Evolutionary conservation across 1,140 invertebrate genomes (phyloP), one percentile per base, ranked within the genome.

Genomic region (Parapsyche elsis): DNA sequence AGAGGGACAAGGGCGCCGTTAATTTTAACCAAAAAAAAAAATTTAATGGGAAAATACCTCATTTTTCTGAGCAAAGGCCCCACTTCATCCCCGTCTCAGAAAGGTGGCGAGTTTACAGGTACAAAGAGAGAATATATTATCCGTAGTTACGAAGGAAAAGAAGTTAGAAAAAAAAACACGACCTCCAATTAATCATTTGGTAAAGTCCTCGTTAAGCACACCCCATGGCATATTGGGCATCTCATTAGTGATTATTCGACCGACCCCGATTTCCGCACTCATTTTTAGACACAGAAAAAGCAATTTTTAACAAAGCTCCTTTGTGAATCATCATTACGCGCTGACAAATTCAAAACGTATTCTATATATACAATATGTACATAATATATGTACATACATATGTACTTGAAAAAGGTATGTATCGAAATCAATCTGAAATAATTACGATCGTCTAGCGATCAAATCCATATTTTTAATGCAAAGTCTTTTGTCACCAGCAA

Each of bases 121-220:
- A 75, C 46, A 75, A 75, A 75, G 44, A 21, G 53, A 75, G 73
- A 59, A 75, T 46, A 46, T 59, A 75, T 75, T 75, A 49, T 75
- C 73, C 10, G 16, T 46, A 30, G 73, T 59, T 46, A 75, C 26
- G 61, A 23, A 30, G 73, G 12, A 75, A 57, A 75, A 57, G 73
- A 59, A 75, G 53, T 16, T 45, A 10, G 14, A 26, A 73, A 73
- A 75, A 75, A 75, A 57, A 24, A 46, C 73, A 46, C 46, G 73
- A 57, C 73, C 73, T 57, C 73, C 73, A 75, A 75, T 75, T 75
- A 75, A 75, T 75, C 73, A 75, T 75, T 75, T 24, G 23, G 24
- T 30, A 59, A 75, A 75, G 73, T 73, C 71, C 71, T 73, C 71
- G 71, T 73, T 73, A 73, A 73, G 71, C 21, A 38, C 38, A 73